A percentile compares a stretch with the other conserved stretches of the same genome.
Evolutionary conservation across 2,888 invertebrate species (phyloP).

Genomic region (Diabrotica balteata): DNA sequence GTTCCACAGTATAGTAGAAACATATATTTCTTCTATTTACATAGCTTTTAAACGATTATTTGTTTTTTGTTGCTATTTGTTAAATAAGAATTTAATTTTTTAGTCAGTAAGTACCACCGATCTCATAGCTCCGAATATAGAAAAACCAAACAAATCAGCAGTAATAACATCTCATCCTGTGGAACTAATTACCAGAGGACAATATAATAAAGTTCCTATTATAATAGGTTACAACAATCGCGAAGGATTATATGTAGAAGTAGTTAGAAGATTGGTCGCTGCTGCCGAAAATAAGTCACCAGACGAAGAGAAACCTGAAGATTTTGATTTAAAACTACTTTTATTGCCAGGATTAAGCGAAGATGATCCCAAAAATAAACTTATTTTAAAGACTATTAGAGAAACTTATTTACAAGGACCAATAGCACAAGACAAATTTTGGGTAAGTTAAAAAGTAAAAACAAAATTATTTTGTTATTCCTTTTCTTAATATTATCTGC

Average conservation of each 20-base stretch:
- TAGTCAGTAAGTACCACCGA: neutral
- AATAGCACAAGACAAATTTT: slow-evolving; percentile 14
- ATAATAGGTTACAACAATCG: slow-evolving; percentile 52
- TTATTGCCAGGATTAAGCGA: slow-evolving; percentile 6
- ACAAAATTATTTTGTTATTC: neutral
- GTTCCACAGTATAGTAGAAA: too few relatives aligned
- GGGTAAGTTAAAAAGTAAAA: too few relatives aligned
- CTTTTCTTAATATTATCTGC: too few relatives aligned
- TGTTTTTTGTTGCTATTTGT: too few relatives aligned
- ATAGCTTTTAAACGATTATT: too few relatives aligned
- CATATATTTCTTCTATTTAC: too few relatives aligned
- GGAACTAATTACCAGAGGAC: slow-evolving; percentile 16
- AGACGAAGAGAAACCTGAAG: too few relatives aligned
- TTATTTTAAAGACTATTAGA: neutral
- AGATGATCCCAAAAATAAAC: slow-evolving; percentile 6
- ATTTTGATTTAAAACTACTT: neutral
- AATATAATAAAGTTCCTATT: slow-evolving; percentile 53
- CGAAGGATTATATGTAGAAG: slow-evolving; percentile 48
- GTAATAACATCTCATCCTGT: slow-evolving; percentile 11
- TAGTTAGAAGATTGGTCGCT: neutral
- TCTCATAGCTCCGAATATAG: slow-evolving; percentile 14
- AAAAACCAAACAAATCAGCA: slow-evolving; percentile 23
- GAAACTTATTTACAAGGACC: slow-evolving; percentile 19
- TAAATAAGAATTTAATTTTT: neutral
- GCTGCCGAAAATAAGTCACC: neutral